These are phyloP conservation scores for Acanthisitta chloris DNA, from an alignment of 2,113 vertebrate genomes.

Conservation along the genomic window DNA sequence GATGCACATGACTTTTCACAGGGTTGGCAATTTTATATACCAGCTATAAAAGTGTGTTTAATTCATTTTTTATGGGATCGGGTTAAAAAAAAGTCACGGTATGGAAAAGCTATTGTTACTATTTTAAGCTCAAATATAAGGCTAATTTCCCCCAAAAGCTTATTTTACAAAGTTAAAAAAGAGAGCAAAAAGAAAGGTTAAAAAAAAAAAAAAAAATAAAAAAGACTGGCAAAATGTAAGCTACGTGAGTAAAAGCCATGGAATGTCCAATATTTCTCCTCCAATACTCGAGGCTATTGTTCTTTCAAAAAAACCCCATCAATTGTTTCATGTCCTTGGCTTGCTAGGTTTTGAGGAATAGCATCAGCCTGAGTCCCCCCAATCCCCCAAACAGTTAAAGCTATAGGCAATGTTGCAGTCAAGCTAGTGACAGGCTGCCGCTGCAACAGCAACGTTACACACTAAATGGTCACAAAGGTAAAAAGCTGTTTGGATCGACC, in stretches of 20 bases:
- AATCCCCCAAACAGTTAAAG: slow-evolving; percentile 73
- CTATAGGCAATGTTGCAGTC: slow-evolving; percentile 58
- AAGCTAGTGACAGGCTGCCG: slow-evolving; percentile 27
- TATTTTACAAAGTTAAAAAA: slow-evolving; percentile 12
- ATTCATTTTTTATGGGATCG: background rate
- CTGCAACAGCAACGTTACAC: slow-evolving; percentile 69
- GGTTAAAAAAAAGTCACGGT: background rate
- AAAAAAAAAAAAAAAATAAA: background rate
- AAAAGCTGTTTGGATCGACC: slow-evolving; percentile 81
- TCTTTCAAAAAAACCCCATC: slow-evolving; percentile 57
- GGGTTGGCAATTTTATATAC: slow-evolving; percentile 1
- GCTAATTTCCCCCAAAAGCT: slow-evolving; percentile 25
- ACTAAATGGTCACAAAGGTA: slow-evolving; percentile 82
- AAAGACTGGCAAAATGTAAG: slow-evolving; percentile 56
- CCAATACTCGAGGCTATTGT: slow-evolving; percentile 64
- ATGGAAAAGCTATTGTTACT: background rate
- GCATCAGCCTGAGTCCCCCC: background rate
- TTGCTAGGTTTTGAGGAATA: slow-evolving; percentile 70
- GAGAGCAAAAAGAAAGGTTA: background rate
- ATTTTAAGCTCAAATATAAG: slow-evolving; percentile 24
- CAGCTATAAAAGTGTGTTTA: background rate
- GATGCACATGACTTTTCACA: background rate
- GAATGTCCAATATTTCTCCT: slow-evolving; percentile 69
- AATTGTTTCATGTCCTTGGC: slow-evolving; percentile 64
- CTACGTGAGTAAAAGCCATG: slow-evolving; percentile 68